phyloP scores from a whole-genome alignment of 1,140 invertebrate genomes.

The Agrypnia vestita region DNA sequence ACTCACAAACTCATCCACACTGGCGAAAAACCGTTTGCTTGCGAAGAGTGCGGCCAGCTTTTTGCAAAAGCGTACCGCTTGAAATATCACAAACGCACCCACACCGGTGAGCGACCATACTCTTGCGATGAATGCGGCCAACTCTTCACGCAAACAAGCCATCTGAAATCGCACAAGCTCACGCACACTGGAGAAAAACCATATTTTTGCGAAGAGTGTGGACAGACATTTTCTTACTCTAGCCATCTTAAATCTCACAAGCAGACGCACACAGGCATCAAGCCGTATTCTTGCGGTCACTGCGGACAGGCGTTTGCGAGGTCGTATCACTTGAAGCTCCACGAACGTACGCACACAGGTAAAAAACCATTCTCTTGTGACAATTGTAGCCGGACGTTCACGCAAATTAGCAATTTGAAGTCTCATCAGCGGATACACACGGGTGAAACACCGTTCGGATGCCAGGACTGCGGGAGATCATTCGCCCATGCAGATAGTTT shows the following conservation, averaged over 20 bases:
- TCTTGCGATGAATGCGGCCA: not conserved
- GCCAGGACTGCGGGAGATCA: not conserved
- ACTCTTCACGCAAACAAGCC: not conserved
- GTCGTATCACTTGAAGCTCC: not conserved
- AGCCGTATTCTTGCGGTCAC: not conserved
- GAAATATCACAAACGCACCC: not conserved
- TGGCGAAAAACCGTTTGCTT: not conserved
- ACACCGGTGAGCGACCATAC: slow-evolving; percentile 4
- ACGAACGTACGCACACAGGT: not conserved
- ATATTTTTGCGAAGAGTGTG: slow-evolving; percentile 9
- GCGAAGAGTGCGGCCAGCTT: not conserved
- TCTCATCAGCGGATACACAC: slow-evolving; percentile 3
- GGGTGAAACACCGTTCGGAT: not conserved
- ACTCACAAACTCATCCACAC: slow-evolving; percentile 4
- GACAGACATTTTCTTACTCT: not conserved
- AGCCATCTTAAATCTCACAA: slow-evolving; percentile 8
- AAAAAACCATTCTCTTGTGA: not conserved
- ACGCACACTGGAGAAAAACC: slow-evolving; percentile 15
- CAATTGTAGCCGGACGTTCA: not conserved
- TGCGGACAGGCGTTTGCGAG: not conserved
- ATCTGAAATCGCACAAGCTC: slow-evolving; percentile 4
- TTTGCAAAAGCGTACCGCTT: not conserved
- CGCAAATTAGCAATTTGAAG: not conserved
- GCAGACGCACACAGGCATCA: not conserved
- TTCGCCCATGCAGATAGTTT: not conserved